A percentile compares a stretch with the other conserved stretches of the same genome.
Evolutionary conservation across 1,140 invertebrate species (phyloP).

Genomic region (Dufourea novaeangliae): DNA sequence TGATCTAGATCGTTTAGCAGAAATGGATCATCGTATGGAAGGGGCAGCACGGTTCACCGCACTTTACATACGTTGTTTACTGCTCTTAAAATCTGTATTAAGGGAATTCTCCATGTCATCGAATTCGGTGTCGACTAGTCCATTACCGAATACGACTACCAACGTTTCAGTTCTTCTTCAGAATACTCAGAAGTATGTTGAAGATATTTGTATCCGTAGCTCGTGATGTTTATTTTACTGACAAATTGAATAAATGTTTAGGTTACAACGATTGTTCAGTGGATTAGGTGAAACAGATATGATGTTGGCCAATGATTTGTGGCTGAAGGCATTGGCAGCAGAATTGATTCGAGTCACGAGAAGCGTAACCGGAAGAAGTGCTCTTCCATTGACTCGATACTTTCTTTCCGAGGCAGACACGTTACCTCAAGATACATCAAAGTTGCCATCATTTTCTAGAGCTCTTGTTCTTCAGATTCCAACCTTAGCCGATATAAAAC

Average conservation of each 20-base stretch:
- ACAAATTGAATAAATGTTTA: constrained; percentile 67
- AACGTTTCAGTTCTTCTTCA: constrained; percentile 86
- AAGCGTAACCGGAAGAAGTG: constrained; percentile 83
- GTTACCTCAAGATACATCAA: constrained; percentile 78
- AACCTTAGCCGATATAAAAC: constrained; percentile 91
- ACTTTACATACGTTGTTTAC: constrained; percentile 86
- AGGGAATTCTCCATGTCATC: constrained; percentile 73
- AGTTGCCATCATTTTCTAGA: constrained; percentile 86
- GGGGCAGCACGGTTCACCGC: constrained; percentile 93
- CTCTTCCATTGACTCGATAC: constrained; percentile 84
- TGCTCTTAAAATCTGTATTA: constrained; percentile 77
- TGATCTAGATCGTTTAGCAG: constrained; percentile 88
- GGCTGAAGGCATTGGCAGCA: constrained; percentile 91
- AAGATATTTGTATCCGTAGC: too few relatives aligned
- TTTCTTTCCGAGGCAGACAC: constrained; percentile 85
- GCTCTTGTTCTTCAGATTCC: constrained; percentile 90
- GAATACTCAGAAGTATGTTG: constrained; percentile 85
- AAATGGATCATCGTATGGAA: constrained; percentile 91
- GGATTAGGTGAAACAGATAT: constrained; percentile 89
- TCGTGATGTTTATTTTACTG: not conserved
- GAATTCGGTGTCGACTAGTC: constrained; percentile 76
- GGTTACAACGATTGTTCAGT: constrained; percentile 91
- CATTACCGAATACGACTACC: constrained; percentile 78
- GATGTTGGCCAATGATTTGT: constrained; percentile 90
- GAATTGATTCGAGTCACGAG: constrained; percentile 89